These are phyloP conservation scores for Peromyscus californicus DNA, from an alignment of 2,113 vertebrate species.

Conservation along the genomic window DNA sequence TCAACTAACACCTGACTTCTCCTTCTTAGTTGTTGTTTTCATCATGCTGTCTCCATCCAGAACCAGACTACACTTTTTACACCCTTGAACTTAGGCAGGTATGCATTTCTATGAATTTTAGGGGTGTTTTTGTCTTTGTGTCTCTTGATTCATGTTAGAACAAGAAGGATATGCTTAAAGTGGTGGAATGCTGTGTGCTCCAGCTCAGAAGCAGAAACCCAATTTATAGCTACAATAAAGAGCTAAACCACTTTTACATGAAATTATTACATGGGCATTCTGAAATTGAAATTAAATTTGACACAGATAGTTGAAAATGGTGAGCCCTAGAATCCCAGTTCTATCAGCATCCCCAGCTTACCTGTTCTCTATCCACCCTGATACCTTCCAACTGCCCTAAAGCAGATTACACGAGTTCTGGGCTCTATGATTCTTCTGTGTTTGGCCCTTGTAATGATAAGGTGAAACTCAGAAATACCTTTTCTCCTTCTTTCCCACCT, in stretches of 20 bases:
- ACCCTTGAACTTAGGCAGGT: neutral
- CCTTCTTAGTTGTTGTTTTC: conserved; percentile 10
- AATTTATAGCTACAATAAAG: neutral
- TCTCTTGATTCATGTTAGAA: neutral
- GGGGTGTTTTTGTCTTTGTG: neutral
- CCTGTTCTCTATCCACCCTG: neutral
- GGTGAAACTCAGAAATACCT: conserved; percentile 10
- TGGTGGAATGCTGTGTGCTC: neutral
- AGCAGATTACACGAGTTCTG: neutral
- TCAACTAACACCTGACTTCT: neutral
- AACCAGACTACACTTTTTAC: neutral
- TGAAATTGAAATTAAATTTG: conserved; percentile 32
- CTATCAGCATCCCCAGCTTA: neutral
- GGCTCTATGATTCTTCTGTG: neutral
- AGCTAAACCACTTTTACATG: neutral
- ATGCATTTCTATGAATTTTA: neutral
- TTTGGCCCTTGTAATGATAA: neutral
- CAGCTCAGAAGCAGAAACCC: neutral
- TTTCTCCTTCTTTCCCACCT: neutral
- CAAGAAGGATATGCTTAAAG: neutral
- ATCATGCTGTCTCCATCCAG: neutral
- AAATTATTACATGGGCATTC: conserved; percentile 5
- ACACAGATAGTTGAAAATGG: neutral
- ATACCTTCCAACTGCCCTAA: neutral
- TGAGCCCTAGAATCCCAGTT: neutral